Evolutionary conservation across 2,888 invertebrate species (phyloP), one percentile per base, ranked within the genome.

Genomic region (Lottia scabra): DNA sequence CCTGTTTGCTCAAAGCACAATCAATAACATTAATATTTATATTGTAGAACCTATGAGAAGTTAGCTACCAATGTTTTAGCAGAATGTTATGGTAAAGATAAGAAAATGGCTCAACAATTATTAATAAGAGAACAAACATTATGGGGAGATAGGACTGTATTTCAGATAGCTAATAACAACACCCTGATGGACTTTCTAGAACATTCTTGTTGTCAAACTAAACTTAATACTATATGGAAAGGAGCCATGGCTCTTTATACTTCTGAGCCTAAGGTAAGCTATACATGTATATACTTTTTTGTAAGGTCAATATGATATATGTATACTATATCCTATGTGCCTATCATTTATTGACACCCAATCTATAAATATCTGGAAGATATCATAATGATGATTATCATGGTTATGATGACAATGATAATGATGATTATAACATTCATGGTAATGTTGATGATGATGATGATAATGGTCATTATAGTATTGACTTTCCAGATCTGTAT

Each of bases 141-240:
- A 30, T 89, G 85, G 82, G 89, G 88, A 5, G 72, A 76, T 30
- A 80, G 83, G 16, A 88, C 89, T 6, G 76, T 86, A 27, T 82
- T 90, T 38, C 75, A 79, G 6, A 71, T 90, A 67, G 89, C 88
- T 30, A 88, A 89, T 65, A 72, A 78, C 5, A 83, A 82, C 43
- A 80, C 83, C 16, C 77, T 86, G 73, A 88, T 89, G 89, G 86
- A 87, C 69, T 89, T 90, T 72, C 85, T 89, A 81, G 87, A 85
- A 43, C 88, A 88, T 70, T 84, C 87, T 6, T 82, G 83, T 67
- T 89, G 88, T 75, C 89, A 89, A 80, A 88, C 89, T 4, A 88
- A 88, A 75, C 84, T 90, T n/a, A 89, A 87, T 70, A 76, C 79
- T 48, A 87, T 89, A 69, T 90, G 89, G 90, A 88, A 86, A 72